phyloP scores from a whole-genome alignment of 2,888 invertebrate species.

The Ischnus inquisitorius region DNA sequence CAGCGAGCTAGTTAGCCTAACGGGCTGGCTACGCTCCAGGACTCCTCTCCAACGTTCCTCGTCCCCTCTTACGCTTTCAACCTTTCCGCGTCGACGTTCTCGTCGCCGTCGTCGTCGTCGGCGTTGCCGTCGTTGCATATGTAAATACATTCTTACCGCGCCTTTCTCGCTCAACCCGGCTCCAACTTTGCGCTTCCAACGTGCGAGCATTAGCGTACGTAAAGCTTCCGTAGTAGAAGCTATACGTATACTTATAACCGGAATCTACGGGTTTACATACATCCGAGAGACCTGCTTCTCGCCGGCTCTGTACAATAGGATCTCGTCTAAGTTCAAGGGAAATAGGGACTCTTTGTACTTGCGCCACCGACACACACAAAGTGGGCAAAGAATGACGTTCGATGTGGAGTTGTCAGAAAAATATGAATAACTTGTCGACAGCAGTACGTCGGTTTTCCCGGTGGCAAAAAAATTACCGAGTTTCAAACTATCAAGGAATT shows the following conservation, averaged over 20 bases:
- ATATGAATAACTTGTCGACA: neutral
- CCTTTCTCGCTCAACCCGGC: slow-evolving; percentile 51
- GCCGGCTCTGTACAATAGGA: neutral
- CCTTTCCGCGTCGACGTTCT: slow-evolving; percentile 34
- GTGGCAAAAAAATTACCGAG: neutral
- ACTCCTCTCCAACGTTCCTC: slow-evolving; percentile 48
- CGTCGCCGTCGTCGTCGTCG: slow-evolving; percentile 46
- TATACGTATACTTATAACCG: slow-evolving; percentile 44
- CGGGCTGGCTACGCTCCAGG: slow-evolving; percentile 80
- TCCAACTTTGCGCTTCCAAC: slow-evolving; percentile 48
- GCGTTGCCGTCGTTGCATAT: slow-evolving; percentile 75
- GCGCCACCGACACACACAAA: neutral
- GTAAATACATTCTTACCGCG: slow-evolving; percentile 76
- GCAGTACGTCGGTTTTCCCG: neutral
- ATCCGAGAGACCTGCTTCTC: slow-evolving; percentile 1
- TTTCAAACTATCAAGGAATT: neutral
- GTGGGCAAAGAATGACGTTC: neutral
- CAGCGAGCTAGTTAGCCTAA: slow-evolving; percentile 81
- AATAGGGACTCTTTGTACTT: neutral
- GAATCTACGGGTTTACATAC: slow-evolving; percentile 36
- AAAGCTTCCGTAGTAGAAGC: slow-evolving; percentile 31
- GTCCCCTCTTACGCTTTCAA: slow-evolving; percentile 15
- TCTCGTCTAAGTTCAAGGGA: neutral
- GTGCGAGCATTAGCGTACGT: slow-evolving; percentile 43
- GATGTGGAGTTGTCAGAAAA: neutral